Conservation (phyloP, 2,888 invertebrate species). For the Xestobium rufovillosum region DNA sequence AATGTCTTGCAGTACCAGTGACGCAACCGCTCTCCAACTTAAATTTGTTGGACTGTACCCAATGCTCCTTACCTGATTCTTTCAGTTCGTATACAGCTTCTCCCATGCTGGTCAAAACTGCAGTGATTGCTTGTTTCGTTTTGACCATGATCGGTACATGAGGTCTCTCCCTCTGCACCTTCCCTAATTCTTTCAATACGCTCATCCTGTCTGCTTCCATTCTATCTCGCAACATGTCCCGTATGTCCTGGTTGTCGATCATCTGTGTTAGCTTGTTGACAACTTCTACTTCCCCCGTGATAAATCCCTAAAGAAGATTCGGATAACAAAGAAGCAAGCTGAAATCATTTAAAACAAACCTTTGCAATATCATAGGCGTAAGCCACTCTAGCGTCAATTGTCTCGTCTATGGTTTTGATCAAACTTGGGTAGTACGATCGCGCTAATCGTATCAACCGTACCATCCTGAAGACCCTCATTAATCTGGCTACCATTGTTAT, state of each 20-base stretch:
- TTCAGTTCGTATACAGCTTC: neutral
- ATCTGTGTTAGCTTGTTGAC: neutral
- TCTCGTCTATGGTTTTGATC: neutral
- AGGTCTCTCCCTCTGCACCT: constrained; percentile 1
- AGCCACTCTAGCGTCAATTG: neutral
- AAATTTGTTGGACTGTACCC: too few relatives aligned
- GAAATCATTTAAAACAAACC: neutral
- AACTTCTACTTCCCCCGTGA: neutral
- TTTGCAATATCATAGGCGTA: constrained; percentile 1
- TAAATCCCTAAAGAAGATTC: neutral
- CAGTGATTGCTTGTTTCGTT: neutral
- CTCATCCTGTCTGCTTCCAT: neutral
- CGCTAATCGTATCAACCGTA: neutral
- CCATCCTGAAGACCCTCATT: neutral
- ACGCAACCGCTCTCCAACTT: too few relatives aligned
- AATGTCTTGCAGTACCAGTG: too few relatives aligned
- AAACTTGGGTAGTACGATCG: neutral
- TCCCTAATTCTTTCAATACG: neutral
- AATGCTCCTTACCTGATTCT: constrained; percentile 1
- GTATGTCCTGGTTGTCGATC: neutral
- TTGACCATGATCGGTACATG: neutral
- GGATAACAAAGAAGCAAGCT: too few relatives aligned
- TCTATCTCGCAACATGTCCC: neutral
- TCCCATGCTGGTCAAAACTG: neutral
- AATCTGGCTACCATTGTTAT: neutral